These are phyloP conservation scores for Mellivora capensis DNA, from an alignment of 2,113 vertebrate species.

Conservation along the genomic window DNA sequence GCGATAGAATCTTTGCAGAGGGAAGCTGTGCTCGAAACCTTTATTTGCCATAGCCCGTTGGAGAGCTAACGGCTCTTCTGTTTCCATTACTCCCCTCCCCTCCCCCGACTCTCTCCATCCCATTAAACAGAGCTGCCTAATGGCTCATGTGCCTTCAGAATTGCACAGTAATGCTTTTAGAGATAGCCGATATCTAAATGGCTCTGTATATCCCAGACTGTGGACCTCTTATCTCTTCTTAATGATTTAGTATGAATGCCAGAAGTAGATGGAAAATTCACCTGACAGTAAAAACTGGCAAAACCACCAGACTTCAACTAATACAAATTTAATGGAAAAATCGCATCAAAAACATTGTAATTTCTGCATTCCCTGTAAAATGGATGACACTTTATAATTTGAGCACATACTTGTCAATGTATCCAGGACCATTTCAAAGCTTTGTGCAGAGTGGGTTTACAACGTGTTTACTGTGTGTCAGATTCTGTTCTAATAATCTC, in stretches of 20 bases:
- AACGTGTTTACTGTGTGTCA: not conserved
- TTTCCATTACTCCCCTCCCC: not conserved
- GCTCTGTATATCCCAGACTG: not conserved
- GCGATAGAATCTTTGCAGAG: not conserved
- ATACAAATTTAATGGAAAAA: conserved; percentile 9
- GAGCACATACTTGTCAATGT: not conserved
- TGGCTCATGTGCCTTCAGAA: not conserved
- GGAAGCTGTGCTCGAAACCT: not conserved
- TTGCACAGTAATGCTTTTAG: not conserved
- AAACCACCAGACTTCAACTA: conserved; percentile 20
- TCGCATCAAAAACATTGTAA: not conserved
- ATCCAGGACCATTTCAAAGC: not conserved
- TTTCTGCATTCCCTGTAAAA: not conserved
- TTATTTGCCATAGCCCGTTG: not conserved
- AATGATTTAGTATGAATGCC: conserved; percentile 13
- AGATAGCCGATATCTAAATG: not conserved
- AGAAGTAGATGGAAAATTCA: conserved; percentile 37
- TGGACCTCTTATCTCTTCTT: conserved; percentile 24
- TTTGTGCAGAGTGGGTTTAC: not conserved
- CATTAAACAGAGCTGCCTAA: conserved; percentile 19
- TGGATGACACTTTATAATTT: not conserved
- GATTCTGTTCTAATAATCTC: not conserved
- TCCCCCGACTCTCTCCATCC: not conserved
- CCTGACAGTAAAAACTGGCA: conserved; percentile 14
- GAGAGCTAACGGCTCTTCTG: not conserved